A percentile compares a stretch with the other conserved stretches of the same genome.
Conservation (phyloP, 2,797 vertebrate species). For the Malacoctenus gilli region DNA sequence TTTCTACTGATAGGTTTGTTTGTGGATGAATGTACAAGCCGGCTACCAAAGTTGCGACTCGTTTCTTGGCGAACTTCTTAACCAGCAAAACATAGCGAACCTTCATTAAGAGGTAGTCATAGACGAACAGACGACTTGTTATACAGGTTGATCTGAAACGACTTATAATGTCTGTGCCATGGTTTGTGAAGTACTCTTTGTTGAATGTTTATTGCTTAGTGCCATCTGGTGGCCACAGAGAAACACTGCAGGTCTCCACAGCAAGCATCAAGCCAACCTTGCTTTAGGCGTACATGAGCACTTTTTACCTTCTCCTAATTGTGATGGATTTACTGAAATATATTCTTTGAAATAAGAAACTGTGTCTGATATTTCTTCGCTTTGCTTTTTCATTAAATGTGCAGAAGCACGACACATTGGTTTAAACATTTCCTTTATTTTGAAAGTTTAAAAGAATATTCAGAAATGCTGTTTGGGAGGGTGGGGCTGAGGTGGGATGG, state of each 20-base stretch:
- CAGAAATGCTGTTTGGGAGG: constrained; percentile 59
- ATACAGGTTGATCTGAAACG: constrained; percentile 6
- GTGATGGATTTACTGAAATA: constrained; percentile 40
- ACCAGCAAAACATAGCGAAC: too few species aligned
- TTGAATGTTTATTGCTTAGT: constrained; percentile 31
- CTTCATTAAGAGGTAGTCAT: background rate
- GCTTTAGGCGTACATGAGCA: constrained; percentile 19
- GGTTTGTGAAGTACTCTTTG: constrained; percentile 1
- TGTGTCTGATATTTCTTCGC: constrained; percentile 21
- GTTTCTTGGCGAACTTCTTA: constrained; percentile 33
- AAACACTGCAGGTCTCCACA: constrained; percentile 34
- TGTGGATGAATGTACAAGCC: constrained; percentile 70
- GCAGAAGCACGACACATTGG: constrained; percentile 1
- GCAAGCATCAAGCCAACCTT: background rate
- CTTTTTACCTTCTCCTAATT: constrained; percentile 38
- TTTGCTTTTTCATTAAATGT: background rate
- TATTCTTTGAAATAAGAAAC: constrained; percentile 44
- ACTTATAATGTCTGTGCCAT: constrained; percentile 9
- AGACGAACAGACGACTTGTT: constrained; percentile 1
- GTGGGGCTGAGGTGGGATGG: too few species aligned
- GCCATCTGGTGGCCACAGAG: constrained; percentile 60
- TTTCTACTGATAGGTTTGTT: constrained; percentile 60
- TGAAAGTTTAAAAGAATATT: constrained; percentile 61
- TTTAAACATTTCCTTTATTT: constrained; percentile 73
- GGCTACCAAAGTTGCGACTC: constrained; percentile 65